These are phyloP conservation scores for Semicossyphus pulcher DNA, from an alignment of 2,113 vertebrate genomes.

Conservation along the genomic window DNA sequence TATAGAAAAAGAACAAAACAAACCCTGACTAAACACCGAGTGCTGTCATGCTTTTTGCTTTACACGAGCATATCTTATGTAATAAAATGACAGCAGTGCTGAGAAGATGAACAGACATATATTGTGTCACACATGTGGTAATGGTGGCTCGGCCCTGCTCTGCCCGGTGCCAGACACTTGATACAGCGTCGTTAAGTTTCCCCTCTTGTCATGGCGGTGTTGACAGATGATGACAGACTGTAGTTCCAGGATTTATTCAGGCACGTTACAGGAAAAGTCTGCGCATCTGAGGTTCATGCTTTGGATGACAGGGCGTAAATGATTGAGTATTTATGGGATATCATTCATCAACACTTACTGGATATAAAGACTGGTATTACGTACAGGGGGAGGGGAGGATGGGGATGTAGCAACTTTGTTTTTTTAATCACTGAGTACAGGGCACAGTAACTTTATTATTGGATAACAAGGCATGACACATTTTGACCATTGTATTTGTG, in stretches of 20 bases:
- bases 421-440: background rate
- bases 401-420: background rate
- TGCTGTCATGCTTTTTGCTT: too few relatives aligned
- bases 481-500: background rate
- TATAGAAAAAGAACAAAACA: slow-evolving; percentile 9
- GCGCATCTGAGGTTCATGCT: background rate
- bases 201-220: background rate
- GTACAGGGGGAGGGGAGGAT: background rate
- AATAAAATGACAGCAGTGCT: background rate
- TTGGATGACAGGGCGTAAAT: background rate
- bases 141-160: background rate
- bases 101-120: background rate
- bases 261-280: background rate
- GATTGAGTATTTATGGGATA: too few relatives aligned
- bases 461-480: background rate
- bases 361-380: background rate
- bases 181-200: background rate
- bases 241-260: background rate
- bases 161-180: background rate
- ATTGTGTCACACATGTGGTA: slow-evolving; percentile 19
- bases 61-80: background rate
- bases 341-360: background rate
- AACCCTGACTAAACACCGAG: background rate
- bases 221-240: background rate
- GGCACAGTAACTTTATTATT: background rate